phyloP scores from a whole-genome alignment of 37 sponge, comb jelly and placozoan genomes.

The Trichoplax adhaerens region DNA sequence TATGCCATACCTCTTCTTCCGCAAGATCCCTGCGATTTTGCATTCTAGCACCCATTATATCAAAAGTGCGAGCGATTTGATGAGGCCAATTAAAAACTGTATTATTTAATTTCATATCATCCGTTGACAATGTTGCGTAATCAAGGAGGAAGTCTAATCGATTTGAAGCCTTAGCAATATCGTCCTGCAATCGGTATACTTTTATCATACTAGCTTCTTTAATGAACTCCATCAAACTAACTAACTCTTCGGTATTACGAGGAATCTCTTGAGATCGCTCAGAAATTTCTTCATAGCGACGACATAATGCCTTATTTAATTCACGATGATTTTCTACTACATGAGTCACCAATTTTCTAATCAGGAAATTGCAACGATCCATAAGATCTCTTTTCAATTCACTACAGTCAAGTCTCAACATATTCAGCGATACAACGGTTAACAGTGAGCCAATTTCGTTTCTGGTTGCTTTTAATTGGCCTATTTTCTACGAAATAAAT shows the following conservation, averaged over 20 bases:
- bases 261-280: conserved; percentile 60
- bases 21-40: conserved; percentile 48
- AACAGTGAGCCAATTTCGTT: conserved; percentile 45
- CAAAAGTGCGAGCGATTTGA: conserved; percentile 83
- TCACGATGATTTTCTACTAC: conserved; percentile 62
- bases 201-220: conserved; percentile 35
- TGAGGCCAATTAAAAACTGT: conserved; percentile 81
- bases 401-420: conserved; percentile 40
- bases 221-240: conserved; percentile 57
- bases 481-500: conserved; percentile 28
- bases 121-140: conserved; percentile 62
- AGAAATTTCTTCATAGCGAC: conserved; percentile 66
- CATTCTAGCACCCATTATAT: conserved; percentile 58
- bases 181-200: conserved; percentile 21
- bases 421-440: conserved; percentile 44
- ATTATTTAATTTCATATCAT: conserved; percentile 83
- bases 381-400: conserved; percentile 48
- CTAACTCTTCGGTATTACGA: conserved; percentile 57
- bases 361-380: conserved; percentile 19
- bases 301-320: conserved; percentile 73
- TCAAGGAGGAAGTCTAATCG: conserved; percentile 77
- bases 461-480: conserved; percentile 20
- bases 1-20: conserved; percentile 3
- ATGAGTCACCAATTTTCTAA: conserved; percentile 21
- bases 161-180: conserved; percentile 54